Conservation (phyloP, 1,140 invertebrate genomes). For the Microplitis demolitor region DNA sequence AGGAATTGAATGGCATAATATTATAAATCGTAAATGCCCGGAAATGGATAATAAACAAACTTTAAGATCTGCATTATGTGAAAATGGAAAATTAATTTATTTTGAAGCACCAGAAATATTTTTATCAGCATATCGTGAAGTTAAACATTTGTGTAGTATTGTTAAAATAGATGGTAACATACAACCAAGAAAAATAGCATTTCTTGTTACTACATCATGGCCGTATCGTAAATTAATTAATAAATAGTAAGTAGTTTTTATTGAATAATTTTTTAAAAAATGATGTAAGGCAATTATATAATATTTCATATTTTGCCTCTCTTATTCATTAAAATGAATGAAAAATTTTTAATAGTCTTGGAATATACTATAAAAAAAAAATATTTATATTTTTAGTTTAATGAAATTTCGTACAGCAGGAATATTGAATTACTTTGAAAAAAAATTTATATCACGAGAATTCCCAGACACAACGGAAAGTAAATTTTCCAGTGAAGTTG, state of each 20-base stretch:
- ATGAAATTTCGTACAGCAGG: constrained; percentile 36
- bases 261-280: not conserved
- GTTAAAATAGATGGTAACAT: constrained; percentile 32
- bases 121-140: constrained; percentile 32
- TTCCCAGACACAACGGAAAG: not conserved
- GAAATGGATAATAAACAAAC: constrained; percentile 29
- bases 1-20: constrained; percentile 9
- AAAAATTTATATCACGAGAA: constrained; percentile 38
- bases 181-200: constrained; percentile 31
- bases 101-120: constrained; percentile 40
- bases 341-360: no score
- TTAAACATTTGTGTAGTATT: constrained; percentile 33
- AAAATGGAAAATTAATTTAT: constrained; percentile 31
- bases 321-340: no score
- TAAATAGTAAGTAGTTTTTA: constrained; percentile 31
- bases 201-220: constrained; percentile 35
- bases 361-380: not conserved
- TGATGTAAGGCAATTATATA: no score
- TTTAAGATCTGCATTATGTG: constrained; percentile 32
- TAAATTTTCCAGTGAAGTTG: constrained; percentile 32
- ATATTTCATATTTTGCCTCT: no score
- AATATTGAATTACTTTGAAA: constrained; percentile 40
- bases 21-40: constrained; percentile 40
- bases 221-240: constrained; percentile 35
- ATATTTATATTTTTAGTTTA: constrained; percentile 29